Evolutionary conservation across 1,140 invertebrate species (phyloP).

Genomic region (Parapsyche elsis): DNA sequence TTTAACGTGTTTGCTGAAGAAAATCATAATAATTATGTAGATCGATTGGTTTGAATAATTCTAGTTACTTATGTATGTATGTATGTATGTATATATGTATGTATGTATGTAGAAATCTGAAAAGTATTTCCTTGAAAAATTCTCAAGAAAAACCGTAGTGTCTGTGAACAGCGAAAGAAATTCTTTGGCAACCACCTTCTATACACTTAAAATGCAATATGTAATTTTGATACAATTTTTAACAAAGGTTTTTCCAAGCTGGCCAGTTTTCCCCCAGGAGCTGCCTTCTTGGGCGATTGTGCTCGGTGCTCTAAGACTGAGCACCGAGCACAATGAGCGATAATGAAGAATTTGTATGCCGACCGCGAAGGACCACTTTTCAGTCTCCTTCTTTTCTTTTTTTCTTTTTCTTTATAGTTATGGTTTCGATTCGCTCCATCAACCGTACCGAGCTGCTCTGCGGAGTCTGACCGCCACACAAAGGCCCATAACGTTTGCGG

Average conservation of each 20-base stretch:
- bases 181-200: too few relatives aligned
- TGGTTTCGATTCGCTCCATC: conserved; percentile 41
- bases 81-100: neutral
- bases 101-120: neutral
- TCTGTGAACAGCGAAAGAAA: too few relatives aligned
- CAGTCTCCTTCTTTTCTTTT: conserved; percentile 24
- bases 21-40: too few relatives aligned
- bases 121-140: too few relatives aligned
- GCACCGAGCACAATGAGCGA: conserved; percentile 29
- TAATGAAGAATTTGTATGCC: conserved; percentile 44
- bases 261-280: neutral
- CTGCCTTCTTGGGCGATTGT: neutral
- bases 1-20: too few relatives aligned
- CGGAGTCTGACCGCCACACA: conserved; percentile 7
- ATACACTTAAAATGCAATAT: too few relatives aligned
- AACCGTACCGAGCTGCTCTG: conserved; percentile 19
- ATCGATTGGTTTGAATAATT: too few relatives aligned
- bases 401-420: conserved; percentile 29
- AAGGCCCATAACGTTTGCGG: conserved; percentile 19
- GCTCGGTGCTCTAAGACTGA: neutral
- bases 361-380: conserved; percentile 27
- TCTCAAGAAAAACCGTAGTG: too few relatives aligned
- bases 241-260: neutral
- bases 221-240: too few relatives aligned
- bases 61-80: neutral